These are phyloP conservation scores for Brachyistius frenatus DNA, from an alignment of 2,113 vertebrate genomes.

Conservation along the genomic window DNA sequence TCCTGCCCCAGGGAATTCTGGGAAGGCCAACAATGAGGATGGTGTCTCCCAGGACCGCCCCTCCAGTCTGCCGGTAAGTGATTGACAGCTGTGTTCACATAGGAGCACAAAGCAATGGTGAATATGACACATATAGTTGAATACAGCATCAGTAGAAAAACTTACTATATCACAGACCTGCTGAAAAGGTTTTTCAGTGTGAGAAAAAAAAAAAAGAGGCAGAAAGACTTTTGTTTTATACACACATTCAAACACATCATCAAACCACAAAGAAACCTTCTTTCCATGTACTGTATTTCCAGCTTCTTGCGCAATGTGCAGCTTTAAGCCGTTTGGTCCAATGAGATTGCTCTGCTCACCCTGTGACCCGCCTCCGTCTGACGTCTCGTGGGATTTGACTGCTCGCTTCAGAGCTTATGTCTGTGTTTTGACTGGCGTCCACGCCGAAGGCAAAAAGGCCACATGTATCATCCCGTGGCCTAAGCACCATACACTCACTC, in stretches of 20 bases:
- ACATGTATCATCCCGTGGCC: conserved; percentile 44
- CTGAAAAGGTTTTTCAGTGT: not conserved
- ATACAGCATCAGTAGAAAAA: not conserved
- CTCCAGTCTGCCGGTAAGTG: conserved; percentile 96
- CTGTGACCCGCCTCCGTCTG: conserved; percentile 34
- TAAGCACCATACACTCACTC: conserved; percentile 33
- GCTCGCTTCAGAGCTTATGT: conserved; percentile 52
- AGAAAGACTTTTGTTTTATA: too few relatives aligned
- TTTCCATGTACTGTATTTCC: not conserved
- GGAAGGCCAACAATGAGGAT: conserved; percentile 94
- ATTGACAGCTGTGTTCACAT: conserved; percentile 26
- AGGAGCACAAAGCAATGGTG: not conserved
- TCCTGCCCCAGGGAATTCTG: conserved; percentile 88
- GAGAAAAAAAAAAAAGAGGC: not conserved
- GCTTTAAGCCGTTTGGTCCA: conserved; percentile 49
- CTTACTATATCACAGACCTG: not conserved
- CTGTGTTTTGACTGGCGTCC: conserved; percentile 65
- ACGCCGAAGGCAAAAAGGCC: conserved; percentile 51
- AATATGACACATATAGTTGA: not conserved
- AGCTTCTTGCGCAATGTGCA: not conserved
- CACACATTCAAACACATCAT: not conserved
- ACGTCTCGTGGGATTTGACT: conserved; percentile 50
- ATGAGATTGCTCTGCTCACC: conserved; percentile 23
- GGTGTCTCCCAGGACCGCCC: conserved; percentile 94
- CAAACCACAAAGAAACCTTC: not conserved